Conservation (phyloP, 2,797 vertebrate genomes). For the Chanos chanos region DNA sequence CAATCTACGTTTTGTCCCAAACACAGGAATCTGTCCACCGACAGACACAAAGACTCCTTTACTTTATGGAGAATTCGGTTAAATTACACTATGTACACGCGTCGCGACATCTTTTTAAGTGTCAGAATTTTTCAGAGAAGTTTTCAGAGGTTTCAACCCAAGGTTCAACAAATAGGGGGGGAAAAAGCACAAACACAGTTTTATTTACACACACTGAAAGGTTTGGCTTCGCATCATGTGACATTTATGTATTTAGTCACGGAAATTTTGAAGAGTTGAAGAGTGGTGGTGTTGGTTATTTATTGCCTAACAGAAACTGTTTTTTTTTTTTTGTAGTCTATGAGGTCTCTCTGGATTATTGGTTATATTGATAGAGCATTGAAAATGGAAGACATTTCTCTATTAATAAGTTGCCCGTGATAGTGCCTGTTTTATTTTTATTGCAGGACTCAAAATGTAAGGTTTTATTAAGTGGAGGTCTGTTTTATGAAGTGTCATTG, state of each 20-base stretch:
- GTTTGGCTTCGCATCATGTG: no score
- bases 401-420: conserved; percentile 34
- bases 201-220: no score
- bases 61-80: conserved; percentile 20
- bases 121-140: conserved; percentile 1
- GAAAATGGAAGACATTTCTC: conserved; percentile 74
- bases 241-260: no score
- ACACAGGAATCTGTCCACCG: conserved; percentile 59
- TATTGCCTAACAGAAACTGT: conserved; percentile 49
- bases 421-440: conserved; percentile 30
- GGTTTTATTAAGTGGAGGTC: neutral
- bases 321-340: neutral
- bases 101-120: conserved; percentile 23
- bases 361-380: conserved; percentile 40
- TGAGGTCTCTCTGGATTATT: conserved; percentile 46
- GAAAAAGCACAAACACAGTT: neutral
- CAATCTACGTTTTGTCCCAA: conserved; percentile 78
- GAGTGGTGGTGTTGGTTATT: no score
- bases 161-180: neutral
- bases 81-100: conserved; percentile 34
- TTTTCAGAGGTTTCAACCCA: conserved; percentile 1
- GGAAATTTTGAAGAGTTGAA: no score
- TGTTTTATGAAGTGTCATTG: neutral
- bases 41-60: conserved; percentile 22
- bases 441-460: conserved; percentile 31